Conservation (phyloP, 2,113 vertebrate genomes). For the Eonycteris spelaea region DNA sequence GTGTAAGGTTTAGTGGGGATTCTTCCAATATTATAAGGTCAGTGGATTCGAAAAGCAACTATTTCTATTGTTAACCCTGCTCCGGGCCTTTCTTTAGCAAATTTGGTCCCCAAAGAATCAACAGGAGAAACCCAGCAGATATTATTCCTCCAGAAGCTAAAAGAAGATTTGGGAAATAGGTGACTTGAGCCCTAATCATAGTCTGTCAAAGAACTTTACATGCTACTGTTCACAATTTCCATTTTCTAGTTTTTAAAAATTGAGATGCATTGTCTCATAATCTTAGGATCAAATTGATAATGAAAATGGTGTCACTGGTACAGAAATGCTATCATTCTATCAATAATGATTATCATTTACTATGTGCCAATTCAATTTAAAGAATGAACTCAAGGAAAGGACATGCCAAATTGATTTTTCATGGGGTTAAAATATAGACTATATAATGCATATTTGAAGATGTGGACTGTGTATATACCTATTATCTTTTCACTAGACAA, state of each 20-base stretch:
- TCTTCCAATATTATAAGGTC: background rate
- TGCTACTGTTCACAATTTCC: background rate
- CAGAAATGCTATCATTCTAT: background rate
- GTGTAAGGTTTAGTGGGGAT: background rate
- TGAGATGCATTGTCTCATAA: background rate
- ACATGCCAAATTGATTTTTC: background rate
- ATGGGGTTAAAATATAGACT: background rate
- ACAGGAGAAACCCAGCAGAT: background rate
- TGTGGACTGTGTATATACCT: background rate
- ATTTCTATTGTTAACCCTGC: background rate
- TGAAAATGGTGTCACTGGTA: background rate
- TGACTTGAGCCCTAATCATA: background rate
- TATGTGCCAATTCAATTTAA: background rate
- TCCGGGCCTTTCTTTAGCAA: background rate
- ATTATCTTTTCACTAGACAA: background rate
- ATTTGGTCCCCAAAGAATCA: background rate
- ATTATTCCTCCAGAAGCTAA: background rate
- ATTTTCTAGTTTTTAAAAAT: constrained; percentile 10
- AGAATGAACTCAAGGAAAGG: constrained; percentile 2
- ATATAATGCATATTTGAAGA: background rate
- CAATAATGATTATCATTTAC: background rate
- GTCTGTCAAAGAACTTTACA: background rate
- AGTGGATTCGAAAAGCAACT: background rate
- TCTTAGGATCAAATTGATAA: background rate
- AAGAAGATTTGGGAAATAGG: background rate